phyloP scores from a whole-genome alignment of 2,888 invertebrate species.

The Nemapogon koenigi region DNA sequence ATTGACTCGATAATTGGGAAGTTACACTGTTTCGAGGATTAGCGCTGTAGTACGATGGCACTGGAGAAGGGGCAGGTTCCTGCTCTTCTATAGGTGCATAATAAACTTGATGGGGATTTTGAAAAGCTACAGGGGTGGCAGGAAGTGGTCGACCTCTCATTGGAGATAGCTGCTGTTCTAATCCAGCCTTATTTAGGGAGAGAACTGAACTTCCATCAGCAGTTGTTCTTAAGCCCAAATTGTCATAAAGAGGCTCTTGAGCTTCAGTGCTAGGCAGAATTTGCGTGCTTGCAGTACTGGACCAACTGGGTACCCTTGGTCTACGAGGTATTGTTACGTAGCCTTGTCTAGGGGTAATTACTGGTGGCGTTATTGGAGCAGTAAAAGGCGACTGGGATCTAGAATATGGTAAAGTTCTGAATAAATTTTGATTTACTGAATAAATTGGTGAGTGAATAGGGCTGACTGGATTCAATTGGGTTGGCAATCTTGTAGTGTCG shows the following conservation, averaged over 20 bases:
- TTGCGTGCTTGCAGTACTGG: conserved; percentile 67
- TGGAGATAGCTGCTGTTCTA: conserved; percentile 57
- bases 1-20: conserved; percentile 53
- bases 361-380: conserved; percentile 66
- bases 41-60: conserved; percentile 40
- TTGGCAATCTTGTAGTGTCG: conserved; percentile 70
- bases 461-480: conserved; percentile 66
- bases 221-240: conserved; percentile 82
- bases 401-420: conserved; percentile 83
- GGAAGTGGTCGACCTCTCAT: conserved; percentile 72
- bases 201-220: conserved; percentile 85
- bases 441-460: conserved; percentile 73
- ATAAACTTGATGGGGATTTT: conserved; percentile 47
- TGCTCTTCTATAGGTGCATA: conserved; percentile 63
- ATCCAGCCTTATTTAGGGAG: conserved; percentile 76
- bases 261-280: conserved; percentile 58
- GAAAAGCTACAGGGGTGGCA: conserved; percentile 61
- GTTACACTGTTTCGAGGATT: conserved; percentile 56
- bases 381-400: conserved; percentile 79
- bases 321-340: conserved; percentile 88
- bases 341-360: conserved; percentile 76
- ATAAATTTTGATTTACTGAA: conserved; percentile 71
- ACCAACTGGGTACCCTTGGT: conserved; percentile 85
- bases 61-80: conserved; percentile 55
- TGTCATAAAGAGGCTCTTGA: conserved; percentile 85